These are phyloP conservation scores for Benitochromis conjunctus DNA, from an alignment of 2,113 vertebrate genomes.

Conservation along the genomic window DNA sequence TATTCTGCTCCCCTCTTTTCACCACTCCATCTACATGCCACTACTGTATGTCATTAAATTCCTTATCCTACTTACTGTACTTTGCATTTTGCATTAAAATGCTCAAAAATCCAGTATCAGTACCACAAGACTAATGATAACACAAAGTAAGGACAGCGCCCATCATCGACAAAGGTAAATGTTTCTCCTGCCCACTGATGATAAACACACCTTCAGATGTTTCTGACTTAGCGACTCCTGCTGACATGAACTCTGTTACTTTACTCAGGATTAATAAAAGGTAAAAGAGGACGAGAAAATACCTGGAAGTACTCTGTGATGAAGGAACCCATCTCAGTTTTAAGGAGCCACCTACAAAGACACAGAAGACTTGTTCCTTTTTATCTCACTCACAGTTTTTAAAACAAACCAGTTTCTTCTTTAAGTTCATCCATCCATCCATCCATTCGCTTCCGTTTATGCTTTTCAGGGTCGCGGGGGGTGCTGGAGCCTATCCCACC, in stretches of 20 bases:
- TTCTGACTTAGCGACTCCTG: not conserved
- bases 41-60: not conserved
- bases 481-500: no score
- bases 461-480: no score
- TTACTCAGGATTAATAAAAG: not conserved
- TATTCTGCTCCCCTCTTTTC: not conserved
- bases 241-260: not conserved
- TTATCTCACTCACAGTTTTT: not conserved
- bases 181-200: not conserved
- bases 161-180: not conserved
- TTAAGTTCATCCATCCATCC: no score
- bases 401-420: not conserved
- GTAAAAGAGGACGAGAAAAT: not conserved
- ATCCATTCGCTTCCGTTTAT: no score
- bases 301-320: slow-evolving; percentile 97
- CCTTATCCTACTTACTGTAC: not conserved
- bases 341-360: slow-evolving; percentile 84
- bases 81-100: not conserved
- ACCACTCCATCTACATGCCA: not conserved
- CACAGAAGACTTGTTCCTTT: not conserved
- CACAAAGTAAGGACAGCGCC: not conserved
- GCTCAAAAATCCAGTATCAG: not conserved
- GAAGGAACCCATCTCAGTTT: slow-evolving; percentile 94
- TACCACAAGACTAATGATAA: not conserved
- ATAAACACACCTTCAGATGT: not conserved